Percentiles rank a stretch among this genome's conserved stretches.
Evolutionary conservation across 2,888 invertebrate genomes (phyloP).

Genomic region (Leucania comma): DNA sequence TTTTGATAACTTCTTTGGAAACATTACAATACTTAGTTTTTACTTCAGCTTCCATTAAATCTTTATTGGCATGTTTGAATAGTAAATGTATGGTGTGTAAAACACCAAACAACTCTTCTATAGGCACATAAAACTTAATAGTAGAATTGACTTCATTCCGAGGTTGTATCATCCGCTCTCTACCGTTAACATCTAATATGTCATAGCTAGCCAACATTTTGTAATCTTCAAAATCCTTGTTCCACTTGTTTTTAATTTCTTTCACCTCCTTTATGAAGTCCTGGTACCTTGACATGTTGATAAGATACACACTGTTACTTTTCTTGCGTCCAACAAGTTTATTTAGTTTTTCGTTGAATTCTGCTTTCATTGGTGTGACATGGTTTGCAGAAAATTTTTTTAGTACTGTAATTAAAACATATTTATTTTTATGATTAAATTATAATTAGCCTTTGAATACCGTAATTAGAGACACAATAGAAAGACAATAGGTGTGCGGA

Average conservation of each 20-base stretch:
- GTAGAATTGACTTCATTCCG: constrained; percentile 66
- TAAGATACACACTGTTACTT: constrained; percentile 78
- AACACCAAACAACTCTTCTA: constrained; percentile 80
- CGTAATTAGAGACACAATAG: too few species aligned
- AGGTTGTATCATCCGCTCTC: constrained; percentile 77
- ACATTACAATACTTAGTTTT: constrained; percentile 84
- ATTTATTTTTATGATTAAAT: constrained; percentile 9
- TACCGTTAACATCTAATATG: constrained; percentile 72
- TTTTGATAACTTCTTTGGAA: constrained; percentile 82
- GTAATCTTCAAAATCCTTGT: constrained; percentile 80
- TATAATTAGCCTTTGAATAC: too few species aligned
- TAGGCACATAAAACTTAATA: constrained; percentile 80
- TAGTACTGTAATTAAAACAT: constrained; percentile 67
- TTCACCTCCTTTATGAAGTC: constrained; percentile 80
- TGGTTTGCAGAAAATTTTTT: constrained; percentile 66
- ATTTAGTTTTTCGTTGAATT: constrained; percentile 77
- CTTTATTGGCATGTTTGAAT: constrained; percentile 77
- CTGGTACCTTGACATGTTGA: constrained; percentile 73
- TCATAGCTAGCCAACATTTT: constrained; percentile 82
- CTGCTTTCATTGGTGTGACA: constrained; percentile 74
- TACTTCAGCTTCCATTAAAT: constrained; percentile 77
- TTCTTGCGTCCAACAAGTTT: constrained; percentile 77
- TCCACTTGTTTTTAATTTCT: constrained; percentile 72
- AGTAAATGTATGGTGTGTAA: constrained; percentile 83
- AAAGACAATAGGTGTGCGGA: too few species aligned